A percentile compares a stretch with the other conserved stretches of the same genome.
Conservation (phyloP, 2,888 invertebrate genomes). For the Polyommatus icarus region DNA sequence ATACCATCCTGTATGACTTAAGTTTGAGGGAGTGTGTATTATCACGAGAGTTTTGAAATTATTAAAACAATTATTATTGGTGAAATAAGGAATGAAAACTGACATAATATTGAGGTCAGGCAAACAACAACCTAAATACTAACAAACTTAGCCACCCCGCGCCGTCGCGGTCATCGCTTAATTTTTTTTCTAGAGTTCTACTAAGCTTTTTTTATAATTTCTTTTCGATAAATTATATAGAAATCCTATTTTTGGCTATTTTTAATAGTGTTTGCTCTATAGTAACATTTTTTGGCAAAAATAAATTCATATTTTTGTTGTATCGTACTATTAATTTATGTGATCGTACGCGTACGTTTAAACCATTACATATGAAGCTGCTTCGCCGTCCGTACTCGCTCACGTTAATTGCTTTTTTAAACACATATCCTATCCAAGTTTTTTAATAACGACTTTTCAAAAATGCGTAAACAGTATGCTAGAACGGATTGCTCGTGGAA, state of each 20-base stretch:
- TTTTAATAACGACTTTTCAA: conserved; percentile 54
- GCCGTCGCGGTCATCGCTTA: too few relatives aligned
- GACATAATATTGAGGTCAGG: too few relatives aligned
- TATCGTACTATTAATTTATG: background rate
- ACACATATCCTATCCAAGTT: conserved; percentile 50
- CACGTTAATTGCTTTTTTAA: conserved; percentile 49
- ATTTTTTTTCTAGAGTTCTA: too few relatives aligned
- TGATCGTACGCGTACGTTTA: background rate
- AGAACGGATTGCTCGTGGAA: conserved; percentile 30
- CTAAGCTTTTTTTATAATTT: too few relatives aligned
- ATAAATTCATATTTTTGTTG: too few relatives aligned
- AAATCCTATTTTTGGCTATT: too few relatives aligned
- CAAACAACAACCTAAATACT: too few relatives aligned
- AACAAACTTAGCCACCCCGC: too few relatives aligned
- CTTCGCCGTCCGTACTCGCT: conserved; percentile 39
- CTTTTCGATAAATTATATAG: too few relatives aligned
- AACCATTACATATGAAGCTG: conserved; percentile 27
- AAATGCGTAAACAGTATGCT: conserved; percentile 41
- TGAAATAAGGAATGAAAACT: too few relatives aligned
- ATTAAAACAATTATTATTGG: background rate
- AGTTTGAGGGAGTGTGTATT: background rate
- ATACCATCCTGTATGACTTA: conserved; percentile 10
- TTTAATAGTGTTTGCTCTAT: too few relatives aligned
- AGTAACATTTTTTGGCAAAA: too few relatives aligned
- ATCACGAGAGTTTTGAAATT: background rate